Evolutionary conservation across 2,888 invertebrate genomes (phyloP).

Genomic region (Stegana nigrithorax): DNA sequence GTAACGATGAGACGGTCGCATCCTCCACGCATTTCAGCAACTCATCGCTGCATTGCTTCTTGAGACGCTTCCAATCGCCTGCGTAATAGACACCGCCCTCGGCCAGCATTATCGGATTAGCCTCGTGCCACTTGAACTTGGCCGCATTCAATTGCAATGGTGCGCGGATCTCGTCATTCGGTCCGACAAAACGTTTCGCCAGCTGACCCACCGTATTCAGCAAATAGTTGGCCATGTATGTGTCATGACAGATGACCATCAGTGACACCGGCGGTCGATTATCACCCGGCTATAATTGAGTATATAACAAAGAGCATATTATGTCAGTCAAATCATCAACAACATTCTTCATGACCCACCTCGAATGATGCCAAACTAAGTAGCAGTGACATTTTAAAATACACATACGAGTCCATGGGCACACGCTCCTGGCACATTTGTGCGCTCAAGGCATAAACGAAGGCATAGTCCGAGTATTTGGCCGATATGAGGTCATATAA

Average conservation of each 20-base stretch:
- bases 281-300: constrained; percentile 37
- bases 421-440: constrained; percentile 64
- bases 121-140: constrained; percentile 57
- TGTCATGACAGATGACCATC: constrained; percentile 59
- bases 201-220: constrained; percentile 58
- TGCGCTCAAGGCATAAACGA: constrained; percentile 66
- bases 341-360: constrained; percentile 49
- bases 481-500: constrained; percentile 52
- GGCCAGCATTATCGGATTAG: constrained; percentile 64
- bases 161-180: constrained; percentile 52
- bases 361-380: constrained; percentile 68
- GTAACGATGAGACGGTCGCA: constrained; percentile 35
- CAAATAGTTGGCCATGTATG: constrained; percentile 51
- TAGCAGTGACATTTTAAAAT: constrained; percentile 68
- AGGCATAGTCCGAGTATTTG: constrained; percentile 65
- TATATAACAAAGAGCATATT: neutral
- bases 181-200: constrained; percentile 61
- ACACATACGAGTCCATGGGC: constrained; percentile 68
- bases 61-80: constrained; percentile 66
- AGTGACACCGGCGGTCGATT: constrained; percentile 59
- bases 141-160: constrained; percentile 21
- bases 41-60: constrained; percentile 43
- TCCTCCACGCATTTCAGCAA: constrained; percentile 58
- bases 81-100: constrained; percentile 65
- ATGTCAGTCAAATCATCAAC: neutral